A percentile compares a stretch with the other conserved stretches of the same genome.
phyloP scores from a whole-genome alignment of 2,797 vertebrate species.

The Pipistrellus pipistrellus region DNA sequence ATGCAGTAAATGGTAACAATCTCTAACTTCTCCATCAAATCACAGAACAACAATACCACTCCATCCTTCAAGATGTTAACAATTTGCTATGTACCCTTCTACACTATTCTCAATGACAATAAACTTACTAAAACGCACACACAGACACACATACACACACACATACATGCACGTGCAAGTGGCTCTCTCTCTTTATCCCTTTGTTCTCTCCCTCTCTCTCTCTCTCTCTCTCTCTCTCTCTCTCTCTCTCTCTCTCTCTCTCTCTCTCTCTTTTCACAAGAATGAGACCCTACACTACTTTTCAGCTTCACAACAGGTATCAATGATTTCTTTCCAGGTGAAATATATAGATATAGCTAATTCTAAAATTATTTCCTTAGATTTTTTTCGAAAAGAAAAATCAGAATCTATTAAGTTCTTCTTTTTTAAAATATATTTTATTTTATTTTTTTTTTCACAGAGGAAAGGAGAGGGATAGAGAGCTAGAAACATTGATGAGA shows the following conservation, averaged over 20 bases:
- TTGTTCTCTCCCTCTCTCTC: neutral
- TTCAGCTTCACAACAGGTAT: neutral
- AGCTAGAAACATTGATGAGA: no score
- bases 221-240: neutral
- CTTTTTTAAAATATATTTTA: no score
- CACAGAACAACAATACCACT: neutral
- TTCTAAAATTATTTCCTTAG: conserved; percentile 12
- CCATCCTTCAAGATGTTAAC: neutral
- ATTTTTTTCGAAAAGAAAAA: neutral
- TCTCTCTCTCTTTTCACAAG: neutral
- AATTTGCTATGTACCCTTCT: neutral
- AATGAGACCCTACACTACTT: neutral
- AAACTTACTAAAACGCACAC: neutral
- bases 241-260: no score
- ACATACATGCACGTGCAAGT: no score
- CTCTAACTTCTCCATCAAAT: neutral
- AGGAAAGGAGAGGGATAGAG: no score
- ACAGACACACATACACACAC: neutral
- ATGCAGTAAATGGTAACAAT: neutral
- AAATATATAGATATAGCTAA: neutral
- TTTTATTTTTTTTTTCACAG: no score
- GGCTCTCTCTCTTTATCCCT: neutral
- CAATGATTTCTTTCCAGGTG: neutral
- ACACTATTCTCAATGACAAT: neutral
- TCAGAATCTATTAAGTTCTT: neutral